Conservation (phyloP, 2,888 invertebrate species). For the Slavum lentiscoides region DNA sequence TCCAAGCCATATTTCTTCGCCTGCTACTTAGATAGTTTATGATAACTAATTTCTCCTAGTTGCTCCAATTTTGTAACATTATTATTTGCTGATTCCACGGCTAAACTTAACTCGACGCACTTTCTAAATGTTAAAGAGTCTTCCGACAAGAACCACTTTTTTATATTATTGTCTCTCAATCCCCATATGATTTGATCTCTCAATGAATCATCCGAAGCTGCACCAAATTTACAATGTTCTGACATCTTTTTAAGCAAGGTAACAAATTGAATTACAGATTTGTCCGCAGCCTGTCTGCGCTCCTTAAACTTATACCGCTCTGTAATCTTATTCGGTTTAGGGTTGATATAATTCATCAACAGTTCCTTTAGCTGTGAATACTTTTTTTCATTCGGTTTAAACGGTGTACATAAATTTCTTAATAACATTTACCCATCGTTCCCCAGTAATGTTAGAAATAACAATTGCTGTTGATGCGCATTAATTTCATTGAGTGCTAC, state of each 20-base stretch:
- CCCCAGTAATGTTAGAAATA: background rate
- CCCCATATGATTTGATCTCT: background rate
- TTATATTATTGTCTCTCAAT: background rate
- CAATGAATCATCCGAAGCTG: background rate
- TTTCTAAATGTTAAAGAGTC: background rate
- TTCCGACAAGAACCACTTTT: background rate
- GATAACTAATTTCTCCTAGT: background rate
- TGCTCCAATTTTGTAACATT: background rate
- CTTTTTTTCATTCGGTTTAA: background rate
- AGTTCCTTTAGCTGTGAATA: background rate
- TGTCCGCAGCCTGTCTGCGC: background rate
- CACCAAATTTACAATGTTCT: constrained; percentile 2
- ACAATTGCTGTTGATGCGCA: background rate
- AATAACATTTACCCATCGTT: constrained; percentile 5
- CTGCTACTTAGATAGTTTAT: background rate
- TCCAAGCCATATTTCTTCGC: background rate
- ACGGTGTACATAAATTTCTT: background rate
- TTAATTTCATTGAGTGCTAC: background rate
- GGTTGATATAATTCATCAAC: background rate
- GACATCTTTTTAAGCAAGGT: constrained; percentile 17
- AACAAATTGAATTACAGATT: background rate
- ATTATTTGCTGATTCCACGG: background rate
- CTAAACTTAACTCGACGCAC: background rate
- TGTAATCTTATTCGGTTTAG: background rate
- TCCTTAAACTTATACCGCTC: constrained; percentile 16